Evolutionary conservation across 2,113 vertebrate genomes (phyloP).

Genomic region (Madoqua kirkii): DNA sequence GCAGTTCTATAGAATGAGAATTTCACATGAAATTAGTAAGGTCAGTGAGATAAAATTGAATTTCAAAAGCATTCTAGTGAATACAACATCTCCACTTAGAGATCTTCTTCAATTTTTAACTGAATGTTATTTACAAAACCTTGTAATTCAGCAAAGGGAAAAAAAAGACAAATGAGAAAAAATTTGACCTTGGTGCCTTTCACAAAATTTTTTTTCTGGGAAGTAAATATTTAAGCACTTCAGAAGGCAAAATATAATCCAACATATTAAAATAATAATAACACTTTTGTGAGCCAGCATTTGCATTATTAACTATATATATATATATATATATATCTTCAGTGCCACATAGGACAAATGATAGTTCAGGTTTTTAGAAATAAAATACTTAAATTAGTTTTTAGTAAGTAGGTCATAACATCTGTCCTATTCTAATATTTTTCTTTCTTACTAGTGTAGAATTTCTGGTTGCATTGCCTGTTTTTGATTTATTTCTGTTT

Average conservation of each 20-base stretch:
- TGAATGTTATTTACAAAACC: neutral
- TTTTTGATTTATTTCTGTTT: neutral
- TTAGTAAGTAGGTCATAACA: conserved; percentile 25
- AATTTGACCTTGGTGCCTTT: neutral
- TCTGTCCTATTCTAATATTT: neutral
- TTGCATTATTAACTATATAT: neutral
- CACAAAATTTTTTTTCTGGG: neutral
- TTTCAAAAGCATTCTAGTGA: neutral
- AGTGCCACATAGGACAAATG: neutral
- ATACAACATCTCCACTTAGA: neutral
- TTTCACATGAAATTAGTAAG: neutral
- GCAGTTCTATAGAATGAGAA: neutral
- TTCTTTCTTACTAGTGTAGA: neutral
- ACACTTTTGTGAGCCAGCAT: neutral
- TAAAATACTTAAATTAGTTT: conserved; percentile 24
- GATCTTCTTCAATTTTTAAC: neutral
- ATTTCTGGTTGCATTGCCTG: neutral
- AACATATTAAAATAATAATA: conserved; percentile 38
- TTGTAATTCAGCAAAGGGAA: neutral
- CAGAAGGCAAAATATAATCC: neutral
- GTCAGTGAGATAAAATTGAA: neutral
- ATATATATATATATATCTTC: neutral
- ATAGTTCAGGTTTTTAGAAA: neutral
- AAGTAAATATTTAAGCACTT: neutral
- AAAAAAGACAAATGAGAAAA: neutral